Evolutionary conservation across 2,888 invertebrate genomes (phyloP).

Genomic region (Phengaris alcon): DNA sequence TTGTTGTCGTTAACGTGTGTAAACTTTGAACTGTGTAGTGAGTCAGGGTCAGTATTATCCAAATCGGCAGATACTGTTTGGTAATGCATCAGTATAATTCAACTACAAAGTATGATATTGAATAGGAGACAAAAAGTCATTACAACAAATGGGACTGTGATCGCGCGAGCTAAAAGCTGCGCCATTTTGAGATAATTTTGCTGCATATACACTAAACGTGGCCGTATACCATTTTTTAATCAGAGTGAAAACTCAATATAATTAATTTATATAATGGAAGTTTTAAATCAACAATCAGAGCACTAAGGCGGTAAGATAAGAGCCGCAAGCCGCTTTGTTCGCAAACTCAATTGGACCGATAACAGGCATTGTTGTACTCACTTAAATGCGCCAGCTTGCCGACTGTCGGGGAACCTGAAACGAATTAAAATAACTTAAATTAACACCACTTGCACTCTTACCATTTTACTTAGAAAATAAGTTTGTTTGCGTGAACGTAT

Average conservation of each 20-base stretch:
- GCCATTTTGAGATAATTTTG: too few species aligned
- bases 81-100: too few species aligned
- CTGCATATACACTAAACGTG: too few species aligned
- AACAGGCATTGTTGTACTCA: slow-evolving; percentile 50
- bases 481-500: not conserved
- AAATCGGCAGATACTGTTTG: too few species aligned
- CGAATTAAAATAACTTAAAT: slow-evolving; percentile 42
- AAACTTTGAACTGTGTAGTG: not conserved
- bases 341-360: slow-evolving; percentile 33
- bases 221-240: not conserved
- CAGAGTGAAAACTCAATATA: not conserved
- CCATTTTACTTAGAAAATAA: slow-evolving; percentile 6
- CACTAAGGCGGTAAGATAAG: slow-evolving; percentile 30
- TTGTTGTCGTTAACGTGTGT: not conserved
- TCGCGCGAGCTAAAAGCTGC: too few species aligned
- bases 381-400: slow-evolving; percentile 76
- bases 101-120: too few species aligned
- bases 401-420: slow-evolving; percentile 63
- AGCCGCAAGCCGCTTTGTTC: slow-evolving; percentile 31
- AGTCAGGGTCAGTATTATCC: too few species aligned
- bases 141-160: too few species aligned
- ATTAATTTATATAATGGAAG: slow-evolving; percentile 10
- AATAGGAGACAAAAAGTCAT: too few species aligned
- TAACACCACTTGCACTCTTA: slow-evolving; percentile 27
- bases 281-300: slow-evolving; percentile 30